Evolutionary conservation across 2,888 invertebrate species (phyloP).

Genomic region (Teleiodes luculella): DNA sequence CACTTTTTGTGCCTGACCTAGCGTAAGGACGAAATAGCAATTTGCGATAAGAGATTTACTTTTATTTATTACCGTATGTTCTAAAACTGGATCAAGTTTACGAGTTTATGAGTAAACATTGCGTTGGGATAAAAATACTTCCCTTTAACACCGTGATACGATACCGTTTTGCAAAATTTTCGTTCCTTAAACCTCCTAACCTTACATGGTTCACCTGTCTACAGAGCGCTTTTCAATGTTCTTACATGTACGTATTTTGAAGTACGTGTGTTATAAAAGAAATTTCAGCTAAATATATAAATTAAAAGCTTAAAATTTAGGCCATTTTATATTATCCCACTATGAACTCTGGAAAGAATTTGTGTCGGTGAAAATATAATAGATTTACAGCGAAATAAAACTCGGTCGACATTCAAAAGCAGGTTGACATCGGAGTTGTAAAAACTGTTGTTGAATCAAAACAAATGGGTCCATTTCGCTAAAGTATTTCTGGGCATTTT

Average conservation of each 20-base stretch:
- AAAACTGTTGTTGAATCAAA: conserved; percentile 1
- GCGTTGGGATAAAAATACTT: no score
- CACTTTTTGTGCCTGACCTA: neutral
- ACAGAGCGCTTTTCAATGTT: no score
- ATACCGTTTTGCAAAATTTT: no score
- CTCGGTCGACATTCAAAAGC: neutral
- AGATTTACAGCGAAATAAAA: conserved; percentile 7
- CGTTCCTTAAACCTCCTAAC: no score
- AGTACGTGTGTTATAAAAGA: no score
- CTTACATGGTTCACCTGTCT: no score
- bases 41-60: neutral
- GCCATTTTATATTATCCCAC: neutral
- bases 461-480: neutral
- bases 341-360: conserved; percentile 3
- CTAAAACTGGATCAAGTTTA: no score
- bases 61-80: neutral
- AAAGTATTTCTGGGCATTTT: neutral
- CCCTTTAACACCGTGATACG: no score
- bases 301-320: neutral
- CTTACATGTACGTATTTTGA: no score
- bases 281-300: neutral
- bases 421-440: conserved; percentile 2
- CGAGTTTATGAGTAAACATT: no score
- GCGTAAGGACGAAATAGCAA: neutral
- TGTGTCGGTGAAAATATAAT: neutral